Conservation (phyloP, 2,797 vertebrate genomes). For the Glossophaga mutica region DNA sequence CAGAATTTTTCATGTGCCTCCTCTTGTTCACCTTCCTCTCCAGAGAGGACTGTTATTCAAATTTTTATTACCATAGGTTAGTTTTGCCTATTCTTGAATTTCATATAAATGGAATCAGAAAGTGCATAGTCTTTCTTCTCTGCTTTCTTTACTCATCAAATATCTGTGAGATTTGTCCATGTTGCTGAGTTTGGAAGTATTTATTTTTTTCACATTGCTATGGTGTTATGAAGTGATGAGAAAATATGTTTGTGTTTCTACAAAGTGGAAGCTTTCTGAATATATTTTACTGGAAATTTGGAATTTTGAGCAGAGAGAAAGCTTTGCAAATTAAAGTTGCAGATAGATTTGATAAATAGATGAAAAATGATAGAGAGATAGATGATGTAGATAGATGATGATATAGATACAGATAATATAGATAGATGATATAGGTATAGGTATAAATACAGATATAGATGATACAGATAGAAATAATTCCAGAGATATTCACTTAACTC, state of each 20-base stretch:
- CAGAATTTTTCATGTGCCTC: neutral
- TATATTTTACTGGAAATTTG: constrained; percentile 19
- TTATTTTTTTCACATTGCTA: neutral
- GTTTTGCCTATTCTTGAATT: neutral
- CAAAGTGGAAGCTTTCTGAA: neutral
- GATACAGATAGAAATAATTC: neutral
- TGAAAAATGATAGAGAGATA: neutral
- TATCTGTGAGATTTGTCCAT: neutral
- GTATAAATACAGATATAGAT: neutral
- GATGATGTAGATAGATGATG: no score
- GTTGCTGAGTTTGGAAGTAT: neutral
- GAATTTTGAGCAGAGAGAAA: neutral
- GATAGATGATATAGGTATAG: neutral
- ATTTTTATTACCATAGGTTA: neutral
- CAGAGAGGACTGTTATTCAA: neutral
- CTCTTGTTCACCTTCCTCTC: neutral
- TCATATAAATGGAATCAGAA: neutral
- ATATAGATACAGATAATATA: neutral
- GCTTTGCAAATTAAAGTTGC: neutral
- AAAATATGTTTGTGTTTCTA: constrained; percentile 12
- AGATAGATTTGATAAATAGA: neutral
- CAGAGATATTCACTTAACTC: neutral
- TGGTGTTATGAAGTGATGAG: neutral
- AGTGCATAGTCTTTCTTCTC: neutral
- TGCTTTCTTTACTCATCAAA: neutral